These are phyloP conservation scores for Metallyticus violacea DNA, from an alignment of 2,888 invertebrate species.

Conservation along the genomic window DNA sequence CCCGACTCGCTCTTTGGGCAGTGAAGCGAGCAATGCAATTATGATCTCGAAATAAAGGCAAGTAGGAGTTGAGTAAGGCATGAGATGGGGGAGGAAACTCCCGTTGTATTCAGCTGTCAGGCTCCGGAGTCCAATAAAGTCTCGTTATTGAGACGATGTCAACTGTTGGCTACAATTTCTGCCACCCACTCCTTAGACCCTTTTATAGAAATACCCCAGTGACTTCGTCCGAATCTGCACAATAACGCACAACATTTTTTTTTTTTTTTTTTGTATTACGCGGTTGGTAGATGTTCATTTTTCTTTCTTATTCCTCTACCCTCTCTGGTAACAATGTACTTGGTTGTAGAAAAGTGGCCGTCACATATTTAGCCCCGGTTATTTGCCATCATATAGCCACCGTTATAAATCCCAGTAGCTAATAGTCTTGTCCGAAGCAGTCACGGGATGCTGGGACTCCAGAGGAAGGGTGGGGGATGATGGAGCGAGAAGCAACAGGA, in stretches of 20 bases:
- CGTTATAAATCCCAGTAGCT: constrained; percentile 20
- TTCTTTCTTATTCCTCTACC: background rate
- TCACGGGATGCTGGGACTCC: background rate
- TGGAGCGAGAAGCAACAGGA: constrained; percentile 21
- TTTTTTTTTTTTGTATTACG: background rate
- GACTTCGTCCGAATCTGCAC: background rate
- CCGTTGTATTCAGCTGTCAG: constrained; percentile 2
- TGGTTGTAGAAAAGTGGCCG: background rate
- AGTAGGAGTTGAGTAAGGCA: background rate
- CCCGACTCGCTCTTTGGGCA: background rate
- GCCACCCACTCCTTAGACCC: background rate
- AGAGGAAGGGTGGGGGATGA: constrained; percentile 5
- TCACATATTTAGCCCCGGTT: constrained; percentile 4
- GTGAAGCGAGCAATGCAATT: background rate
- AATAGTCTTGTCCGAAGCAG: constrained; percentile 26
- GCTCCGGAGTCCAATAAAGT: constrained; percentile 14
- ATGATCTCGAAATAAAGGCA: constrained; percentile 2
- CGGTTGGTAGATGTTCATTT: background rate
- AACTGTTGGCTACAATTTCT: constrained; percentile 9
- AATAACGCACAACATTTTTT: background rate
- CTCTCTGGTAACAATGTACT: background rate
- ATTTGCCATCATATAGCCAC: constrained; percentile 20
- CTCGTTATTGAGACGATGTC: constrained; percentile 13
- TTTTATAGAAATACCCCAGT: background rate
- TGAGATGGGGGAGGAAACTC: background rate